phyloP scores from a whole-genome alignment of 2,113 vertebrate genomes.

The Tautogolabrus adspersus region DNA sequence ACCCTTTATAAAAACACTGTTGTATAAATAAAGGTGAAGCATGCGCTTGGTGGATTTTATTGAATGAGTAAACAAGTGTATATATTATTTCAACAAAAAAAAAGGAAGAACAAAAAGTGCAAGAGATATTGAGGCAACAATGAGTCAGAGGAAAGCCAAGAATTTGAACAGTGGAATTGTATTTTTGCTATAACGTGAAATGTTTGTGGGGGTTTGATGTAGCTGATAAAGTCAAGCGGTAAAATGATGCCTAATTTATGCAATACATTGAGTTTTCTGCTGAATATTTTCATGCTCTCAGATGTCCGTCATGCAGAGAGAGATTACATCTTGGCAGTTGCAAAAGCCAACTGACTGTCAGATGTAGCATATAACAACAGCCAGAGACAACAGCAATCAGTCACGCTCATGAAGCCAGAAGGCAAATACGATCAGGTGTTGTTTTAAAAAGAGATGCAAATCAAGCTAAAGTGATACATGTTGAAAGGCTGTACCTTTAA shows the following conservation, averaged over 20 bases:
- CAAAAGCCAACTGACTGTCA: constrained; percentile 45
- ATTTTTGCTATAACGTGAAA: too few relatives aligned
- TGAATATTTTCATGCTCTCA: background rate
- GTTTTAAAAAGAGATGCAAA: constrained; percentile 67
- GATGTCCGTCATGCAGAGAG: background rate
- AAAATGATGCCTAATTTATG: background rate
- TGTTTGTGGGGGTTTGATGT: too few relatives aligned
- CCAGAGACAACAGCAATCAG: constrained; percentile 47
- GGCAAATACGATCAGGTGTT: constrained; percentile 66
- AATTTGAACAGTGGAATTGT: background rate
- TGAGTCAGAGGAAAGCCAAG: background rate
- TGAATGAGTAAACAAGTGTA: constrained; percentile 68
- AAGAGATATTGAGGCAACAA: constrained; percentile 30
- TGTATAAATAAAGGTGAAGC: constrained; percentile 76
- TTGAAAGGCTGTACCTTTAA: constrained; percentile 15
- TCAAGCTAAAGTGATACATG: constrained; percentile 62
- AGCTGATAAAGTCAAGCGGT: background rate
- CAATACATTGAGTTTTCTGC: background rate
- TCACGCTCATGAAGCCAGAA: constrained; percentile 57
- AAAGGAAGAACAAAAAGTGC: constrained; percentile 35
- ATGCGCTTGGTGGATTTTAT: constrained; percentile 31
- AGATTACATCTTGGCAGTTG: constrained; percentile 67
- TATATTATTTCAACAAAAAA: constrained; percentile 66
- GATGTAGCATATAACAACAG: constrained; percentile 61
- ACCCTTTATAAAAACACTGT: constrained; percentile 72